Base-by-base conservation (phyloP, 2,113 vertebrate genomes). In the Lycocorax pyrrhopterus region DNA sequence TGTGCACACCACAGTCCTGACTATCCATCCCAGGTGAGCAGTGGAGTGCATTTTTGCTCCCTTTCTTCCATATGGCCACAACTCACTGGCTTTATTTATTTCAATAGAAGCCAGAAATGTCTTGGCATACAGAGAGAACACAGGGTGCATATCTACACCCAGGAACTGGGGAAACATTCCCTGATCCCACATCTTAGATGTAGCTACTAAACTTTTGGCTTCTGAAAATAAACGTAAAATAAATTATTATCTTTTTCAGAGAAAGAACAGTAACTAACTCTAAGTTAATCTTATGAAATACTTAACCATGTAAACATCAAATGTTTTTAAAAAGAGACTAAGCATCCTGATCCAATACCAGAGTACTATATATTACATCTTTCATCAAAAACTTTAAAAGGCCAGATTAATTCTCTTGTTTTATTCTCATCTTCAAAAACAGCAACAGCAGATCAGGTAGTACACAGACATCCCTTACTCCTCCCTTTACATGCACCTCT, bases 231-330 rank as follows among this genome's bases (percentile, higher is more conserved):
- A 94, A 95, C 73, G 72, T 69, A 60, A 95, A 96, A 97, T 95
- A 97, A 93, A 87, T 96, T 91, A 94, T 93, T 87, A 52, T 69
- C 37, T 76, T 93, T 80, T 94, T 86, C 66, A 96, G 69, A 93
- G 68, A 79, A 97, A 94, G 71, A 95, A 94, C 37, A 97, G 93
- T 91, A 96, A 94, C 79, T 96, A 97, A 96, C 26, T 94, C 87
- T 96, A 89, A 76, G 49, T 46, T 76, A 93, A 91, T 52, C 47
- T 67, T 71, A 96, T 17, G 6, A 89, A 95, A 96, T 46, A 90
- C 53, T 84, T 94, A 44, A 85, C 13, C 63, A 91, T 74, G 94
- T 97, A 98, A 97, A 98, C 96, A 97, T 88, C 3, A 90, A 87
- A 4, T 78, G 58, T 29, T 87, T 64, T 12, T 29, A 51, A 72